phyloP scores from a whole-genome alignment of 2,113 vertebrate genomes.

The Saguinus imperator region DNA sequence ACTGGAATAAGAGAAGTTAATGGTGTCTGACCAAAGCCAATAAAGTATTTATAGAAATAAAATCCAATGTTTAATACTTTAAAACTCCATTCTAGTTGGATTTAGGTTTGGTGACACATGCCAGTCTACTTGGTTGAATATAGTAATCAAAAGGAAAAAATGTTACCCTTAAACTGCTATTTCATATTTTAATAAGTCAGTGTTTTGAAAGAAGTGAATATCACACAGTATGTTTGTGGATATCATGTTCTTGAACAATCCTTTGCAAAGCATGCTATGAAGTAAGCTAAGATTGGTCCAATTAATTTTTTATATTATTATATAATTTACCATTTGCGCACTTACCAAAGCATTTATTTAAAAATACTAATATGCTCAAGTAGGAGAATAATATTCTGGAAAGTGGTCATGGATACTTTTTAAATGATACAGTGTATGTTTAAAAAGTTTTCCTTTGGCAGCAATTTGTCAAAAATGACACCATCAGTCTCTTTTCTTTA shows the following conservation, averaged over 20 bases:
- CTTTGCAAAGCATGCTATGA: neutral
- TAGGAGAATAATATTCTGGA: conserved; percentile 24
- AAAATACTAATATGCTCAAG: neutral
- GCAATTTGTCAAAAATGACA: conserved; percentile 51
- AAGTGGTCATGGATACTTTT: neutral
- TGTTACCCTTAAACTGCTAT: neutral
- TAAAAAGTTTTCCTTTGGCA: conserved; percentile 60
- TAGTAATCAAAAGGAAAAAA: neutral
- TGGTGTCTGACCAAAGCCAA: neutral
- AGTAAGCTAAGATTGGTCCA: neutral
- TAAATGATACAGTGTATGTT: neutral
- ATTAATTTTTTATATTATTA: neutral
- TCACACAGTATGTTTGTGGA: neutral
- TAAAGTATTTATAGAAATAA: conserved; percentile 20
- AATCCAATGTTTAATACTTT: neutral
- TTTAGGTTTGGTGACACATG: neutral
- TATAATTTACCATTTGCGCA: neutral
- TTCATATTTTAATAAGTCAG: neutral
- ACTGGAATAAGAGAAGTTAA: neutral
- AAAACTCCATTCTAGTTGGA: neutral
- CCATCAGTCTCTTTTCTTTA: conserved; percentile 62
- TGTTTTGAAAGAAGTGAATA: neutral
- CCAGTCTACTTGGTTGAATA: neutral
- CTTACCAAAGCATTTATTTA: neutral
- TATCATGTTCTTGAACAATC: neutral